Percentiles rank a stretch among this genome's conserved stretches.
Evolutionary conservation across 2,888 invertebrate species (phyloP).

Genomic region (Escarpia spicata): DNA sequence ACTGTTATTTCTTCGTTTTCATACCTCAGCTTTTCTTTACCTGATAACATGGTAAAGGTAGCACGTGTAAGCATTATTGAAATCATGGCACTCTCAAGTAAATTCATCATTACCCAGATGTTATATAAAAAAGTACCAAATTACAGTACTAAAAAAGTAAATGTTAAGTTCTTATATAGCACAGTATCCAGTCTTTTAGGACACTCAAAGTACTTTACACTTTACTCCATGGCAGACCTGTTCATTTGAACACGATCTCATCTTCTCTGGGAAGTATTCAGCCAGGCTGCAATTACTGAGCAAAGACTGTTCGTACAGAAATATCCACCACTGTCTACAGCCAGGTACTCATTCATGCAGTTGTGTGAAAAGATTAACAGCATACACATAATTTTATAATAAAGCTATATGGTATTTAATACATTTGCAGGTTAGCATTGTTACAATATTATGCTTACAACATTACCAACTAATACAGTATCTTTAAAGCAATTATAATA

Average conservation of each 20-base stretch:
- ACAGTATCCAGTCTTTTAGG: too few relatives aligned
- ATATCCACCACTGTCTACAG: too few relatives aligned
- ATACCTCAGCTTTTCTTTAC: constrained; percentile 33
- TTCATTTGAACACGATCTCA: too few relatives aligned
- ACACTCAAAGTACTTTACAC: too few relatives aligned
- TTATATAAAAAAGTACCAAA: background rate
- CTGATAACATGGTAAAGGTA: constrained; percentile 14
- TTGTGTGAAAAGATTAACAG: background rate
- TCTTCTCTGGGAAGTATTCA: too few relatives aligned
- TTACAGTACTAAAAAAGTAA: background rate
- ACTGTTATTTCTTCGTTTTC: constrained; percentile 68
- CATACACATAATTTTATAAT: background rate
- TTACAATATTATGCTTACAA: background rate
- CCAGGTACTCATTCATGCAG: too few relatives aligned
- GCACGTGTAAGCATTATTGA: background rate
- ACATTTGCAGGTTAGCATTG: background rate
- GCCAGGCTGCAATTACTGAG: too few relatives aligned
- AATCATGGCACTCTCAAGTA: background rate
- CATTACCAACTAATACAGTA: background rate
- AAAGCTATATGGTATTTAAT: background rate
- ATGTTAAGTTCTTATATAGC: too few relatives aligned
- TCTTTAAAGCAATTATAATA: background rate
- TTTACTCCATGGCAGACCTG: too few relatives aligned
- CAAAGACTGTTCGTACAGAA: too few relatives aligned
- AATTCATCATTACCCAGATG: background rate